These are phyloP conservation scores for Diloba caeruleocephala DNA, from an alignment of 2,888 invertebrate genomes.

Conservation along the genomic window DNA sequence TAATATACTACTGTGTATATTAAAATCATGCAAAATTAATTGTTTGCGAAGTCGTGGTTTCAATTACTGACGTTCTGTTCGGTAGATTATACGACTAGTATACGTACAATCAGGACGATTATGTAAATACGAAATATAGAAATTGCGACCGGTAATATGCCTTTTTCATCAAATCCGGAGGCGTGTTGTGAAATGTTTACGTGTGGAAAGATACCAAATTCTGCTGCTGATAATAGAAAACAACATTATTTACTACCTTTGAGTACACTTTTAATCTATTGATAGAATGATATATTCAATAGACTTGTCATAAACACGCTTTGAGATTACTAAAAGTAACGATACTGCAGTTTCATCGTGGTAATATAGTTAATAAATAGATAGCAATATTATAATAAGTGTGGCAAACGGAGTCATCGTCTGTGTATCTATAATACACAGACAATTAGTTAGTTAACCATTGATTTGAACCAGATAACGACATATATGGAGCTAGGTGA, in stretches of 20 bases:
- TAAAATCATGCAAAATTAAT: slow-evolving; percentile 44
- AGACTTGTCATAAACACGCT: slow-evolving; percentile 11
- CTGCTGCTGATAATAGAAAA: slow-evolving; percentile 26
- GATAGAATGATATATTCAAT: slow-evolving; percentile 22
- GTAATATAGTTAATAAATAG: no score
- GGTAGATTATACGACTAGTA: slow-evolving; percentile 16
- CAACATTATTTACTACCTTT: slow-evolving; percentile 14
- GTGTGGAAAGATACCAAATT: slow-evolving; percentile 42
- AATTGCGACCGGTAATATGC: slow-evolving; percentile 61
- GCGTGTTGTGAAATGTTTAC: slow-evolving; percentile 55
- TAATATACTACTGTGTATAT: slow-evolving; percentile 50
- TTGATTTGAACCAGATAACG: slow-evolving; percentile 43
- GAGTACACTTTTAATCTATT: slow-evolving; percentile 26
- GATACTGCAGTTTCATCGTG: no score
- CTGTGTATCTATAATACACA: no score
- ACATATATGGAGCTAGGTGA: slow-evolving; percentile 55
- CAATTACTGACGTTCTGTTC: slow-evolving; percentile 17
- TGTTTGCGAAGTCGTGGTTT: slow-evolving; percentile 31
- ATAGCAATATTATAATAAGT: slow-evolving; percentile 18
- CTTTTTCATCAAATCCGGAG: slow-evolving; percentile 49
- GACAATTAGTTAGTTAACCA: slow-evolving; percentile 38
- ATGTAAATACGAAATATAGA: slow-evolving; percentile 53
- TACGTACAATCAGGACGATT: slow-evolving; percentile 39
- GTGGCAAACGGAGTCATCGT: slow-evolving; percentile 15
- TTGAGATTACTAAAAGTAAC: slow-evolving; percentile 35